Evolutionary conservation across 2,888 invertebrate species (phyloP), one percentile per base, ranked within the genome.

Genomic region (Polydrusus cervinus): DNA sequence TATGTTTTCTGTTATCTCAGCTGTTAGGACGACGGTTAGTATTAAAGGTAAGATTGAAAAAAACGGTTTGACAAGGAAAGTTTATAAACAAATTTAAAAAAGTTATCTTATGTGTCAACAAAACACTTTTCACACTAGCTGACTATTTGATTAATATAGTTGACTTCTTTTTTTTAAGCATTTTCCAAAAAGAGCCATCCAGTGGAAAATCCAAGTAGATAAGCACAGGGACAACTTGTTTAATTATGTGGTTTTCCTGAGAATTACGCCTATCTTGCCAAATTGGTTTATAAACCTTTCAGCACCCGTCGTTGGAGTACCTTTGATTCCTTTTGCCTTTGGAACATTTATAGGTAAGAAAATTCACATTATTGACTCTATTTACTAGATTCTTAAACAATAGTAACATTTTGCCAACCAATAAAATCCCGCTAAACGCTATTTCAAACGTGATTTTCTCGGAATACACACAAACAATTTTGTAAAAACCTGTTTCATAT

Each of bases 271-370:
- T 68, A 93, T 99, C 85, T 89, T 99, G 82, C 99, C 99, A 8
- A 99, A 99, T 87, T 99, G 99, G 99, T 98, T 99, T 87, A 98
- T 98, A 80, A 98, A 98, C 88, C 91, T 99, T 85, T 93, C 96
- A 0, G 96, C 98, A 78, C 99, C 99, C 49, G 95, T 99, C 45
- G 95, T 99, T 82, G 97, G 97, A 81, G 98, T 99, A 45, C 98
- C 98, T 0, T 87, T 99, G 76, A 84, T 91, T 78, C 96, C 97
- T 75, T 99, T 99, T 88, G 96, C 96, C 78, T 85, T 97, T 73
- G 99, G 99, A 78, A 99, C 99, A 75, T 98, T 99, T 87, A 90
- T 99, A 78, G 76, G 76, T 74, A 51, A 66, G 70, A 5, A n/a
- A n/a, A 43, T 45, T 45, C 13, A 45, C 40, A 40, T 68, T 13